phyloP scores from a whole-genome alignment of 2,888 invertebrate genomes.

The Cylloceria caligata region DNA sequence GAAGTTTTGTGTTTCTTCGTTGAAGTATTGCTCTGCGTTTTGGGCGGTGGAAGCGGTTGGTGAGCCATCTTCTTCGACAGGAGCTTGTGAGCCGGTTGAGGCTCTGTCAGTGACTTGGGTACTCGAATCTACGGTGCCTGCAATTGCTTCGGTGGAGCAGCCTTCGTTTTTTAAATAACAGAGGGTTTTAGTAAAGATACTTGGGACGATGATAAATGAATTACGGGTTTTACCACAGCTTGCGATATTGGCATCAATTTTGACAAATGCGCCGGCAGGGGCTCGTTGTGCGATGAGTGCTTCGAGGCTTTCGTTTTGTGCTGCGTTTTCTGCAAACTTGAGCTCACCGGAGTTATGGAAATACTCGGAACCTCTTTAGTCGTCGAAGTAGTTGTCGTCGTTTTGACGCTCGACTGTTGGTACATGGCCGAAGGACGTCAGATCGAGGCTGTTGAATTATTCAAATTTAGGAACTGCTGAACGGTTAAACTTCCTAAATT shows the following conservation, averaged over 20 bases:
- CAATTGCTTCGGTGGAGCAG: conserved; percentile 64
- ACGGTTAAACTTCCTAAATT: conserved; percentile 74
- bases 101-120: conserved; percentile 78
- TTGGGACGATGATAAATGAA: conserved; percentile 72
- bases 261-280: conserved; percentile 70
- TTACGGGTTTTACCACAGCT: conserved; percentile 52
- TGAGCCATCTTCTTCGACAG: conserved; percentile 81
- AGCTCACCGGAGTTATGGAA: conserved; percentile 83
- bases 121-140: conserved; percentile 78
- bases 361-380: conserved; percentile 85
- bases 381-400: conserved; percentile 73
- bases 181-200: conserved; percentile 79
- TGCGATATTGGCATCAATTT: conserved; percentile 74
- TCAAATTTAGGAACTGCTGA: conserved; percentile 76
- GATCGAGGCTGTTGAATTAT: conserved; percentile 72
- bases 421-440: conserved; percentile 72
- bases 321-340: conserved; percentile 58
- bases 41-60: conserved; percentile 62
- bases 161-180: conserved; percentile 72
- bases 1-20: conserved; percentile 74
- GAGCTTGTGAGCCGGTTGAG: conserved; percentile 80
- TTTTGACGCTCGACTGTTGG: conserved; percentile 74
- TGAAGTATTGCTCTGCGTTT: conserved; percentile 48
- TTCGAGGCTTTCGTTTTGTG: conserved; percentile 72
- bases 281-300: conserved; percentile 67